phyloP scores from a whole-genome alignment of 2,797 vertebrate species.

The Leucoraja ocellata region DNA sequence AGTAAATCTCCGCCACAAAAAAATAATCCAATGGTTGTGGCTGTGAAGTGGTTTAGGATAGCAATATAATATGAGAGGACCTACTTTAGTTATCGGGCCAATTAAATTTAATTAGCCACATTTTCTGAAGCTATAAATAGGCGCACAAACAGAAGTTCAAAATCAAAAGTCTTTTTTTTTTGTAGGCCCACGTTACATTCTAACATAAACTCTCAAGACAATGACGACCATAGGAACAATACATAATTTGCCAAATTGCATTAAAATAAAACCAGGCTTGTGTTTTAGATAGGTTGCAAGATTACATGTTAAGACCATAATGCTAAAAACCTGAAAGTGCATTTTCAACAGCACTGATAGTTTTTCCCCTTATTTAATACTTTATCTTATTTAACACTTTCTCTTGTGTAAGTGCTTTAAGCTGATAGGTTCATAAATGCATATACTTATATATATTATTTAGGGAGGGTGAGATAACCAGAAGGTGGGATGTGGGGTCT shows the following conservation, averaged over 20 bases:
- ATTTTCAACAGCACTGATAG: neutral
- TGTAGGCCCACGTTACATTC: neutral
- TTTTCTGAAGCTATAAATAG: neutral
- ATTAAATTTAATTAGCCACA: neutral
- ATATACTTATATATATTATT: neutral
- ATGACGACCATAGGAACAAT: neutral
- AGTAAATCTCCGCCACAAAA: neutral
- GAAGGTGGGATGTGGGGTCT: neutral
- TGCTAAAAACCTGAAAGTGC: neutral
- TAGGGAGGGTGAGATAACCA: neutral
- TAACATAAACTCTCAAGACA: neutral
- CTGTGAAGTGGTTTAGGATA: neutral
- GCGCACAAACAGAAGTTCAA: neutral
- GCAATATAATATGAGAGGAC: neutral
- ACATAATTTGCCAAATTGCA: neutral
- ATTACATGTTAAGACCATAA: neutral
- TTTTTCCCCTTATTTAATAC: neutral
- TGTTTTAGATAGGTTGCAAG: neutral
- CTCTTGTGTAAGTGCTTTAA: neutral
- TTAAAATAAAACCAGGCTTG: neutral
- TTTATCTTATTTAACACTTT: neutral
- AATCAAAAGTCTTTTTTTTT: neutral
- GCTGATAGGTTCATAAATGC: neutral
- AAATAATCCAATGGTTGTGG: neutral
- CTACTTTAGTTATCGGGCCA: neutral